Base-by-base conservation (phyloP, 2,888 invertebrate genomes). In the Cancer borealis region DNA sequence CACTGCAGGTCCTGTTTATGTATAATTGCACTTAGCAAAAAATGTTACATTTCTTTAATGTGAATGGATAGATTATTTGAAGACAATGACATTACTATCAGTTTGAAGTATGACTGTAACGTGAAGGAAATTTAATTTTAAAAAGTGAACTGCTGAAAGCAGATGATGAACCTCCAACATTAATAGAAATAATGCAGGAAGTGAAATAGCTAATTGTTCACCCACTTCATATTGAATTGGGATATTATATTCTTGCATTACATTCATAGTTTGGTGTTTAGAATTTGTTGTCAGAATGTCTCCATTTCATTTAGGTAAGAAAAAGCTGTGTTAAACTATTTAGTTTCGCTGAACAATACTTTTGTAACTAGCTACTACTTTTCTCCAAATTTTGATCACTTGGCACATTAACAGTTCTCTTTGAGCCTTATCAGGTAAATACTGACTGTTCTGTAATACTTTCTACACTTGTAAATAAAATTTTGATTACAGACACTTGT, bases 401-500 rank as follows among this genome's bases (percentile, higher is more conserved):
- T 79, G 54, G 92, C 88, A 93, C 84, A 84, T n/a, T 66, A 84
- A 93, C 91, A 90, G 79, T 91, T 84, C 47, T 66, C 91, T 93
- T 47, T 84, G 46, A 84, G 84, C 93, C 93, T 93, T 84, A 79
- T 66, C 90, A 92, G 92, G 94, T 92, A 84, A 94, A 87, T 91
- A 93, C 93, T 93, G 93, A 93, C 95, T 88, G 91, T 95, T 93
- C 95, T 95, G 92, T 93, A 93, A 93, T 93, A 95, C 95, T 95
- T 95, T 95, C 95, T 93, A 93, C 92, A 93, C 93, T 92, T 95
- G 95, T 95, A 95, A 95, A 95, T 95, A 95, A 94, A 95, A 91
- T 93, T 95, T 95, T 95, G 95, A 95, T 95, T 95, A 95, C 95
- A 66, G 84, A 84, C 21, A 8, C 17, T 84, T 30, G 84, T 26